A percentile compares a stretch with the other conserved stretches of the same genome.
phyloP scores from a whole-genome alignment of 92 coral and sea anemone genomes.

The Blastomussa wellsi region DNA sequence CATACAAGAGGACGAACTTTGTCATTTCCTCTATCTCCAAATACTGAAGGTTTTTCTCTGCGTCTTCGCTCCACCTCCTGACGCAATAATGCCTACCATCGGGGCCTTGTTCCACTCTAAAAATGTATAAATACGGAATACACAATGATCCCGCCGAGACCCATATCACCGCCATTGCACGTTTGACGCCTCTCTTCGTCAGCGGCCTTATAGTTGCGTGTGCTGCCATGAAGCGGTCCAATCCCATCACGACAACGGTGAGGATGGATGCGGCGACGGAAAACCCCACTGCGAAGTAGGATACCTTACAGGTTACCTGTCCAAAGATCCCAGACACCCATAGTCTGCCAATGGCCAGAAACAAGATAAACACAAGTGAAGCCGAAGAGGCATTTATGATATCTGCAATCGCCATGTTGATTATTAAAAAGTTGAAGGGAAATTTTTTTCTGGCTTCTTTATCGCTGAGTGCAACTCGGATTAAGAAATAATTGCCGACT shows the following conservation, averaged over 20 bases:
- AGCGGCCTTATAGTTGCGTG: conserved; percentile 61
- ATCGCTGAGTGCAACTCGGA: conserved; percentile 42
- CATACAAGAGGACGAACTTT: conserved; percentile 47
- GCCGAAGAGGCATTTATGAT: conserved; percentile 54
- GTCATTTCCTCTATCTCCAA: conserved; percentile 34
- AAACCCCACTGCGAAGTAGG: conserved; percentile 36
- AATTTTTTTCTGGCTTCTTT: conserved; percentile 46
- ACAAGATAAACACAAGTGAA: conserved; percentile 46
- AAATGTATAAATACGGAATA: conserved; percentile 36
- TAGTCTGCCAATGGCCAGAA: conserved; percentile 37
- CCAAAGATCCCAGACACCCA: conserved; percentile 66
- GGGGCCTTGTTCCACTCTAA: conserved; percentile 4
- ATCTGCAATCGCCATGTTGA: conserved; percentile 74
- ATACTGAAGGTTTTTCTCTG: background rate
- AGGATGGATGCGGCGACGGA: conserved; percentile 61
- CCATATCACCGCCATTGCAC: conserved; percentile 54
- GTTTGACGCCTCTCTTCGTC: conserved; percentile 25
- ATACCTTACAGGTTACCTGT: conserved; percentile 53
- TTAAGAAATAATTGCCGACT: conserved; percentile 54
- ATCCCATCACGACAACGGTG: conserved; percentile 55
- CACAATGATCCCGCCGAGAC: conserved; percentile 27
- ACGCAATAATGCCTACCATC: conserved; percentile 12
- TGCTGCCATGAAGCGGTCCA: conserved; percentile 73
- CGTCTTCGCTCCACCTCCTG: conserved; percentile 21
- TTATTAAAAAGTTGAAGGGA: conserved; percentile 63